Evolutionary conservation across 2,113 vertebrate species (phyloP), one percentile per base, ranked within the genome.

Genomic region (Proterorhinus semilunaris): DNA sequence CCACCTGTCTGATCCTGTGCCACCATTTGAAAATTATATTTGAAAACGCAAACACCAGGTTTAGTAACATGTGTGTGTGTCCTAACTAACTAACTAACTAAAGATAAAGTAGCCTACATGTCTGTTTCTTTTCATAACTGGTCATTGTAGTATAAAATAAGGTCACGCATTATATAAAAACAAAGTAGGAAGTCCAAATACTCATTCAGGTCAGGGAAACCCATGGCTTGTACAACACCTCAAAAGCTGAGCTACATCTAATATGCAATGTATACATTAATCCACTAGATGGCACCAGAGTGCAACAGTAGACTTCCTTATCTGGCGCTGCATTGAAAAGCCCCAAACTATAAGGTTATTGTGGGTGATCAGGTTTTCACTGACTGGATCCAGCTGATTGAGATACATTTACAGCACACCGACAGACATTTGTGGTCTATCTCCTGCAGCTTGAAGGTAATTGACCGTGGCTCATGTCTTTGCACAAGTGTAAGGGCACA

Each of bases 241-340:
- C n/a, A 12, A 49, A 49, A 12, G 13, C 3, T 49, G 48, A 49
- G 7, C 12, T 6, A 6, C 10, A 13, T 6, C 49, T 50, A 13
- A 1, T n/a, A 3, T 17, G 51, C 16, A 53, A 57, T 57, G 5
- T 49, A 53, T 4, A 4, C 7, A 0, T 55, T 0, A 55, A 11
- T 48, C 82, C 89, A 87, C 82, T 75, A 86, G 89, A 81, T 85
- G 86, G 70, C 72, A n/a, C 0, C 46, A 84, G 63, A 81, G 61
- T 17, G 49, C 53, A 43, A 66, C 9, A 63, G 7, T 13, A 2
- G 27, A 36, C 42, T 1, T 42, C 43, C 55, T 8, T n/a, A 6
- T 7, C 6, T 10, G 17, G 10, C 54, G 11, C 27, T 7, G 27
- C 17, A 17, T 1, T 66, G 6, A 58, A 43, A 69, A 17, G 2